Base-by-base conservation (phyloP, 2,888 invertebrate species). In the Patella ulyssiponensis region DNA sequence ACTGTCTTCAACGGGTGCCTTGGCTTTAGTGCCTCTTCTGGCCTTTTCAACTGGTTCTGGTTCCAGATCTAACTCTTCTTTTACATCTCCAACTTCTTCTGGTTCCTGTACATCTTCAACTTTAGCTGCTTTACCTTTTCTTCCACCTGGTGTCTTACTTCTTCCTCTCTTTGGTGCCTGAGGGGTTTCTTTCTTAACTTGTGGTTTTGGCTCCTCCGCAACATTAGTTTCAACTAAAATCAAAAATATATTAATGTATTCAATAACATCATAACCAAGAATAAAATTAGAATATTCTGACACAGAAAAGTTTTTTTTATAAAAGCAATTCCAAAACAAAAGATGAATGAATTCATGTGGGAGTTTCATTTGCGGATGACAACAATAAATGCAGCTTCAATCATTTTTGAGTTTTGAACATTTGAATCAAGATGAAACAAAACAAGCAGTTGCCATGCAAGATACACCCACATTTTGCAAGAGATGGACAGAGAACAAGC, bases 41-140 rank as follows among this genome's bases (percentile, higher is more conserved):
- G 20, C 23, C 14, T 23, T 64, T 15, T 70, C 27, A 7, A 15
- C 73, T 71, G 58, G 69, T 72, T 74, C 76, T 23, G 69, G 20
- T 23, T 64, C 64, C 14, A 23, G 33, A 5, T 9, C 74, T 69
- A 58, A 70, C 69, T 64, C 71, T 52, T 23, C 33, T 74, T 73
- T 71, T n/a, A 70, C 73, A 51, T 73, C 77, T 51, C 56, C 71
- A 20, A 71, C 75, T 71, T 76, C 74, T 51, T 72, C 72, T 23
- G 44, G 44, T 11, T 73, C 33, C 12, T 78, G 54, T 58, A 54
- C 71, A 69, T 58, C 52, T 33, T 33, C 74, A 64, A 15, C 64
- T 27, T 75, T 51, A 53, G 51, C 72, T 58, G 72, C 53, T 73
- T 58, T 64, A 64, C 52, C 72, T 17, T 74, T 64, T 51, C 69